Evolutionary conservation across 2,888 invertebrate genomes (phyloP), one percentile per base, ranked within the genome.

Genomic region (Peribatodes rhomboidaria): DNA sequence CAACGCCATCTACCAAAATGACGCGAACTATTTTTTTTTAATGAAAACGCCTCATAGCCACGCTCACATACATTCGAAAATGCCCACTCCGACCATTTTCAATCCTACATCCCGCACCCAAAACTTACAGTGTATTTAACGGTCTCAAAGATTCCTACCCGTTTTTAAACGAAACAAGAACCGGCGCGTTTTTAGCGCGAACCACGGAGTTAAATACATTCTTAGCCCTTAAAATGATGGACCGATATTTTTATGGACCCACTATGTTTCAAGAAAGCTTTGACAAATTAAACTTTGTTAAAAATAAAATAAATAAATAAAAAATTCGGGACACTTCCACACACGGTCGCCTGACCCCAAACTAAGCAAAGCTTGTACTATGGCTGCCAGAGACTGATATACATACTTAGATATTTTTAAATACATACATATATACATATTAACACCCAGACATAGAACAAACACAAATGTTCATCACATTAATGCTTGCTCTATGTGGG

Each of bases 111-210:
- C 64, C 16, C 1, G 53, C 56, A 13, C 33, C 11, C 58, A 52
- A 64, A 70, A 67, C 65, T 27, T 70, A 72, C 69, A 70, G 68
- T 63, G 72, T 69, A 64, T 71, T 75, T 72, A 75, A 73, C 75
- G 75, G 76, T 73, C 35, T 9, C 22, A 31, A 33, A 63, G 65
- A 70, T 68, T 65, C 70, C 68, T 71, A 61, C 11, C 33, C 44
- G 67, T 71, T 71, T 71, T 71, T 69, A 63, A 66, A 55, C 60
- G 55, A 31, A 20, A 47, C 44, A 74, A 74, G 74, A 74, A 75
- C 55, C 58, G 33, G 14, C 49, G 56, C 65, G 73, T 76, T 72
- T 70, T 70, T 61, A 59, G 68, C 60, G 63, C 33, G 61, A 64
- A 64, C 35, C 54, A 37, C 52, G 63, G 37, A 42, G 58, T 70